These are phyloP conservation scores for Prionace glauca DNA, from an alignment of 2,797 vertebrate genomes.

Conservation along the genomic window DNA sequence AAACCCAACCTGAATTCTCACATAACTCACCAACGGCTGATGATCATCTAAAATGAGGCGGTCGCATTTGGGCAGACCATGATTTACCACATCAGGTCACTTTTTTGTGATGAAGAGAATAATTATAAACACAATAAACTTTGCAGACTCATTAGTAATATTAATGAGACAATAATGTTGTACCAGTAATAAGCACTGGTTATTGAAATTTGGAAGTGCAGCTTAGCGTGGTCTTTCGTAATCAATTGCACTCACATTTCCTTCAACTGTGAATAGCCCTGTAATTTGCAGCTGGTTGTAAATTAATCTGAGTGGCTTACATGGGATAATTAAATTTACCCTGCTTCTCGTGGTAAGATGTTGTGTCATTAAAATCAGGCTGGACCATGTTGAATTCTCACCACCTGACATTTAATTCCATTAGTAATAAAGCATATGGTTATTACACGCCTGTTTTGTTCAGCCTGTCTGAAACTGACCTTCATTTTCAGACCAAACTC, in stretches of 20 bases:
- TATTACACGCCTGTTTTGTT: background rate
- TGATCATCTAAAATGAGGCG: background rate
- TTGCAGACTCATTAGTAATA: background rate
- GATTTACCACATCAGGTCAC: background rate
- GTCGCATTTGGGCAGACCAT: background rate
- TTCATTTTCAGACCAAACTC: background rate
- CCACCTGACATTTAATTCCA: background rate
- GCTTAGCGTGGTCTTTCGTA: background rate
- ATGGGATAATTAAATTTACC: conserved; percentile 14
- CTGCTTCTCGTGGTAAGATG: background rate
- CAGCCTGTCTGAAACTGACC: background rate
- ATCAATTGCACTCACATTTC: background rate
- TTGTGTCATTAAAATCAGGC: conserved; percentile 13
- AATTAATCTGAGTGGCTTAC: conserved; percentile 13
- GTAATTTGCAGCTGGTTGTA: conserved; percentile 23
- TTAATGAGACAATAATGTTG: background rate
- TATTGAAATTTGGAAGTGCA: background rate
- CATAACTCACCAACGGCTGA: background rate
- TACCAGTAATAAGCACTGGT: background rate
- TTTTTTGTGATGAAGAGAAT: background rate
- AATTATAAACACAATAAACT: background rate
- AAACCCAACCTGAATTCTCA: background rate
- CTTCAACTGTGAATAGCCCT: background rate
- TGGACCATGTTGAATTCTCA: background rate
- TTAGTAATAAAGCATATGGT: background rate